Base-by-base conservation (phyloP, 2,797 vertebrate species). In the Pangasius krempfi region DNA sequence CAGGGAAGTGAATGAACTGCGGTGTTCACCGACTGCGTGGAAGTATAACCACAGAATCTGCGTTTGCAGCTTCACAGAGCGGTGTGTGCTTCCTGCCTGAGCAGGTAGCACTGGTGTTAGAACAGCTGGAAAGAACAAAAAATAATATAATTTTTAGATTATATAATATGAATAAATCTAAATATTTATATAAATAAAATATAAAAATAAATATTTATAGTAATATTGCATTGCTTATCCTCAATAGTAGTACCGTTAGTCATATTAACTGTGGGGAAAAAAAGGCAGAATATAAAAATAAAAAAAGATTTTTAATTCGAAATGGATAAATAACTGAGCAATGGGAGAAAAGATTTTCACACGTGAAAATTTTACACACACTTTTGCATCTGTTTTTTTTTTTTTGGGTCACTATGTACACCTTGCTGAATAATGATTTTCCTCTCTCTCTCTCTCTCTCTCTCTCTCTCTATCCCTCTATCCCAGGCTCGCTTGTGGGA, bases 401-500 rank as follows among this genome's bases (percentile, higher is more conserved):
- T 62, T 62, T 62, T 62, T 37, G 37, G 37, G 25, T 62, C 27
- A n/a, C 62, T 10, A 64, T 64, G 62, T 64, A 62, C 22, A 62
- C 5, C 60, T 25, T 62, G 60, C 9, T 62, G 60, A 14, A 8
- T 64, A 12, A 14, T 66, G 10, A 64, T 52, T 52, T 52, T 13
- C 10, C 50, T 47, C 18, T 52, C 56, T 54, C 16, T 37, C 52
- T 27, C 62, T 75, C 70, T 73, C 20, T 73, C 2, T 40, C 33
- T 22, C 2, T 44, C 37, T 44, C 7, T 73, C 70, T 73, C 76
- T 18, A 14, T 37, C 52, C 33, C 13, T 54, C 6, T 33, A 25
- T 72, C 33, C 58, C 62, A 99, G 98, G 89, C 93, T 99, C 93
- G 98, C 97, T 47, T 98, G 97, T 33, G 98, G 97, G 20, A 98